These are phyloP conservation scores for Platycheirus albimanus DNA, from an alignment of 2,888 invertebrate species.

Conservation along the genomic window DNA sequence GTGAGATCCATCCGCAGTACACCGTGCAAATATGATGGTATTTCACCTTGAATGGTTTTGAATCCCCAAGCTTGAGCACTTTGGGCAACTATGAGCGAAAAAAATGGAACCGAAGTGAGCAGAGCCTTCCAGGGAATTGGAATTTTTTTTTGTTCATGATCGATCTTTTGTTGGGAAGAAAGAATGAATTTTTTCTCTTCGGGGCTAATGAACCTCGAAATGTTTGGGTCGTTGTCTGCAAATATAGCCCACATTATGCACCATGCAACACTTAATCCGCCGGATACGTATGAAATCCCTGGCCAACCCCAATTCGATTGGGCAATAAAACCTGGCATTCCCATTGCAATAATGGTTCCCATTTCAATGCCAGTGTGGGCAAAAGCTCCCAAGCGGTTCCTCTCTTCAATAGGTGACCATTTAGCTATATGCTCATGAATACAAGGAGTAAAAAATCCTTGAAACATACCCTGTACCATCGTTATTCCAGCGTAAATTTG, in stretches of 20 bases:
- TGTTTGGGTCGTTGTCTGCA: slow-evolving; percentile 20
- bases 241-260: neutral
- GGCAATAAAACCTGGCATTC: slow-evolving; percentile 81
- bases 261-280: slow-evolving; percentile 5
- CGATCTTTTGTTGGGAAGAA: slow-evolving; percentile 4
- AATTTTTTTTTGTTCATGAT: slow-evolving; percentile 3
- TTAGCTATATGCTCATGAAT: slow-evolving; percentile 31
- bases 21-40: slow-evolving; percentile 86
- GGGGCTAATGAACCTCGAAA: slow-evolving; percentile 54
- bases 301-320: slow-evolving; percentile 18
- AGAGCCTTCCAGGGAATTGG: slow-evolving; percentile 22
- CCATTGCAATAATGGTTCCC: slow-evolving; percentile 27
- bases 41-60: slow-evolving; percentile 87
- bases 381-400: slow-evolving; percentile 12
- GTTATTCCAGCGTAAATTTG: too few species aligned
- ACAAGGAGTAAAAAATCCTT: slow-evolving; percentile 16
- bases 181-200: slow-evolving; percentile 17
- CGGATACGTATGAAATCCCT: slow-evolving; percentile 23
- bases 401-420: slow-evolving; percentile 22
- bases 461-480: slow-evolving; percentile 23
- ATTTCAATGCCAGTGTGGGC: slow-evolving; percentile 25
- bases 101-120: neutral
- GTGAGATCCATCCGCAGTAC: slow-evolving; percentile 86
- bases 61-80: slow-evolving; percentile 88
- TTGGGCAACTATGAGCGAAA: slow-evolving; percentile 84